Evolutionary conservation across 1,140 invertebrate genomes (phyloP).

Genomic region (Drosophila pandora): DNA sequence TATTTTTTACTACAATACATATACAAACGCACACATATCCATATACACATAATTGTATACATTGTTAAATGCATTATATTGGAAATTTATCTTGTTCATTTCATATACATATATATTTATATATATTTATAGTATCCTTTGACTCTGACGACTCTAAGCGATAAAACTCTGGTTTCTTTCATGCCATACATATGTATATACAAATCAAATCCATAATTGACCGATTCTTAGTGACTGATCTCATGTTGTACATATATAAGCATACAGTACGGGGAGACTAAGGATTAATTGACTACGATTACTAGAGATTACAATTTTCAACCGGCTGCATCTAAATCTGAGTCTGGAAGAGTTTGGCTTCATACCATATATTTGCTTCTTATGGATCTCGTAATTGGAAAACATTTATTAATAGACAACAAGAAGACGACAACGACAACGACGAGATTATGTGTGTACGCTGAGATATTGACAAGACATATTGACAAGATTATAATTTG

Average conservation of each 20-base stretch:
- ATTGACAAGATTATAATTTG: conserved; percentile 62
- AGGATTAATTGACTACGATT: conserved; percentile 77
- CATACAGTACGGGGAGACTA: conserved; percentile 40
- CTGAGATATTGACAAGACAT: conserved; percentile 68
- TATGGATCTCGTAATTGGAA: conserved; percentile 45
- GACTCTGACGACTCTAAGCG: conserved; percentile 31
- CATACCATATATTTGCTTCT: conserved; percentile 12
- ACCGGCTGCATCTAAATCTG: conserved; percentile 40
- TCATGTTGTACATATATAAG: conserved; percentile 38
- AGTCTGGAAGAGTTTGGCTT: conserved; percentile 24
- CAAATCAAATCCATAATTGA: conserved; percentile 73
- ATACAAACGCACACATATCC: conserved; percentile 51
- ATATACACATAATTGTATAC: conserved; percentile 58
- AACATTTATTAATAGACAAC: conserved; percentile 64
- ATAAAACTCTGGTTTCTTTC: conserved; percentile 37
- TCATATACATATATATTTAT: conserved; percentile 34
- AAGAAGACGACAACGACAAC: conserved; percentile 61
- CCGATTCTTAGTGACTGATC: conserved; percentile 49
- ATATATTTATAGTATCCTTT: conserved; percentile 14
- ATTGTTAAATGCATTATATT: conserved; percentile 74
- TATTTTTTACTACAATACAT: conserved; percentile 40
- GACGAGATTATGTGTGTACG: conserved; percentile 69
- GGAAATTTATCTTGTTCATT: conserved; percentile 61
- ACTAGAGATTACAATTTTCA: conserved; percentile 71
- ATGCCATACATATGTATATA: conserved; percentile 52